Evolutionary conservation across 2,113 vertebrate genomes (phyloP).

Genomic region (Corythaixoides concolor): DNA sequence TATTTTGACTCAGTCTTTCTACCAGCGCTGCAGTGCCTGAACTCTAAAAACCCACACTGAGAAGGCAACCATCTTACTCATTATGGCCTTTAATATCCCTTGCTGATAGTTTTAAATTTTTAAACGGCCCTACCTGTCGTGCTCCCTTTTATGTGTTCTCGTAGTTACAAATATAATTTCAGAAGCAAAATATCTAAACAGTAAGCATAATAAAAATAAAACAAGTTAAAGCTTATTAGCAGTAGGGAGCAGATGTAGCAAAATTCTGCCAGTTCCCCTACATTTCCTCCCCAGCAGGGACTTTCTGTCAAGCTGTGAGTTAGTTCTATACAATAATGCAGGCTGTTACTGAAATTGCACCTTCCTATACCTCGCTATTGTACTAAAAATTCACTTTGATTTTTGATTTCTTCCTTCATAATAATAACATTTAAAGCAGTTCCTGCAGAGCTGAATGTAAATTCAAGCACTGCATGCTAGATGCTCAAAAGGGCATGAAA

Average conservation of each 20-base stretch:
- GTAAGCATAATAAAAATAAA: conserved; percentile 92
- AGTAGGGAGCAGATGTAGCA: conserved; percentile 90
- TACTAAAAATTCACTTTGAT: conserved; percentile 77
- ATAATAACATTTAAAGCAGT: conserved; percentile 71
- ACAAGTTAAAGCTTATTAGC: conserved; percentile 89
- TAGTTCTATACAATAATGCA: conserved; percentile 77
- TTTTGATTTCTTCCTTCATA: conserved; percentile 71
- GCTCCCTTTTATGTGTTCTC: conserved; percentile 73
- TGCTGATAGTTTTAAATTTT: conserved; percentile 75
- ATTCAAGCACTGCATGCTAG: conserved; percentile 47
- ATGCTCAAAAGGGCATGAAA: conserved; percentile 63
- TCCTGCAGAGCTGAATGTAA: conserved; percentile 68
- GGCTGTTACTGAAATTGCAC: conserved; percentile 77
- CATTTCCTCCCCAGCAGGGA: conserved; percentile 94
- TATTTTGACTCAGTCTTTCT: not conserved
- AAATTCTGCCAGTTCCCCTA: conserved; percentile 90
- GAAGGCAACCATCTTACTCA: conserved; percentile 58
- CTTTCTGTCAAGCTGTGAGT: conserved; percentile 82
- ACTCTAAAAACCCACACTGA: conserved; percentile 48
- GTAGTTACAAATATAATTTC: conserved; percentile 77
- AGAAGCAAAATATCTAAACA: conserved; percentile 88
- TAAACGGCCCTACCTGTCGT: conserved; percentile 69
- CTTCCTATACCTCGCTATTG: conserved; percentile 57
- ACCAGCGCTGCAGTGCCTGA: conserved; percentile 38
- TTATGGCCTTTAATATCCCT: conserved; percentile 72